These are phyloP conservation scores for human (Homo sapiens) DNA, from an alignment of 2,113 vertebrate species.

Conservation along the genomic window GRCh38 chr2:77519501-77520000, in stretches of 20 bases:
- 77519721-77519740: constrained; percentile 99
- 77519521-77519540: constrained; percentile 97
- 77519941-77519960: background rate
- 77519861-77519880: constrained; percentile 83
- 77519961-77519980: background rate
- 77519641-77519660: constrained; percentile 97
- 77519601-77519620: constrained; percentile 97
- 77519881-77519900: constrained; percentile 77
- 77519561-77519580: constrained; percentile 93
- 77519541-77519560: constrained; percentile 94
- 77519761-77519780: constrained; percentile 94
- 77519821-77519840: constrained; percentile 89
- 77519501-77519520: constrained; percentile 97
- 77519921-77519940: background rate
- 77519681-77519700: constrained; percentile 95
- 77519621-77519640: constrained; percentile 94
- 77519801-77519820: constrained; percentile 90
- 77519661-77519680: constrained; percentile 96
- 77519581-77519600: constrained; percentile 99
- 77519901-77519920: constrained; percentile 21
- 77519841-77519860: constrained; percentile 83
- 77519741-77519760: constrained; percentile 98
- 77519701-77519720: constrained; percentile 95
- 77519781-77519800: constrained; percentile 85
- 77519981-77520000: constrained; percentile 14